Base-by-base conservation (phyloP, 2,888 invertebrate genomes). In the Hemicrepidius hirtus region DNA sequence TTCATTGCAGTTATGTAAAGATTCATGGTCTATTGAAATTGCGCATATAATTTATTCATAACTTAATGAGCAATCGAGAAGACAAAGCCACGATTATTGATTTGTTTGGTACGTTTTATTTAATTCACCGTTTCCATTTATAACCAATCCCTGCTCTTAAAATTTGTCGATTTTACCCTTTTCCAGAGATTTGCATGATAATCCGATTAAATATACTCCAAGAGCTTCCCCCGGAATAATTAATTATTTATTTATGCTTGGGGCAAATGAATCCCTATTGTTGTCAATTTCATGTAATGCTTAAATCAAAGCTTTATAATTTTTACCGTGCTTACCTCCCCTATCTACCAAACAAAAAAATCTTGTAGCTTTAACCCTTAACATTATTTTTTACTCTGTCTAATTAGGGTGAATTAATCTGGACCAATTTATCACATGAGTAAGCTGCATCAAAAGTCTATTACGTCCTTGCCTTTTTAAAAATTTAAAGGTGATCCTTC, bases 401-500 rank as follows among this genome's bases (percentile, higher is more conserved):
- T 53, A 28, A 53, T 53, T 53, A 53, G 53, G 28, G 24, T 24
- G 32, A 53, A 32, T 12, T 53, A 28, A 53, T 53, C 12, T n/a
- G 28, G 28, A n/a, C 46, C 12, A 49, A 49, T 49, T 49, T 21
- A 21, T 9, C 10, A 49, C 0, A 21, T 21, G 13, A 28, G 53
- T 53, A 53, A 32, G 53, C 13, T 28, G 28, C 28, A 12, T 5
- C 24, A 3, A 20, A 24, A 24, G 24, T 46, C 18, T 20, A 46
- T 18, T 46, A 20, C 32, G 50, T 50, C 24, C 50, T 50, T 12
- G 53, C 28, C 32, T 53, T 24, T 53, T 53, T 32, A 53, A 53
- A 13, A 53, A 53, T 53, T 28, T 53, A 53, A 53, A 53, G 28
- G 53, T 28, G 53, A 53, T 53, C 53, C 53, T 53, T 53, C 28